Conservation (phyloP, 2,888 invertebrate genomes). For the Lasioglossum marginatum region DNA sequence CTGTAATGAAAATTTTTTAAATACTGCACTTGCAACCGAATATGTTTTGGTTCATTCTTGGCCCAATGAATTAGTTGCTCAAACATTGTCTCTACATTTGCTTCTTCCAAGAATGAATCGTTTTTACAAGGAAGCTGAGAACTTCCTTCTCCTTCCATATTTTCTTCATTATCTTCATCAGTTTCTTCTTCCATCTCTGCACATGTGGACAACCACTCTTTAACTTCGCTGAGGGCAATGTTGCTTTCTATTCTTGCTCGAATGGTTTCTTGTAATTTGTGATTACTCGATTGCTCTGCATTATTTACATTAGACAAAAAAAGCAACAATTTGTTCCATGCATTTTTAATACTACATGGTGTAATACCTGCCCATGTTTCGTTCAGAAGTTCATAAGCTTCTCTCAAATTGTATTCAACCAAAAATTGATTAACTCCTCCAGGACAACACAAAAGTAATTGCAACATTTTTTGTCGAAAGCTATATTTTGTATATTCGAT, state of each 20-base stretch:
- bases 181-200: background rate
- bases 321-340: background rate
- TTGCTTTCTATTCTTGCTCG: background rate
- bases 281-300: background rate
- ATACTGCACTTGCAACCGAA: background rate
- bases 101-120: background rate
- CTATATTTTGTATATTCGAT: background rate
- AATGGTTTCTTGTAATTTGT: conserved; percentile 1
- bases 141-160: background rate
- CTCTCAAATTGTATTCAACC: background rate
- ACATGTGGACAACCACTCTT: background rate
- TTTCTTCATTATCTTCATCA: background rate
- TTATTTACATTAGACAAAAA: background rate
- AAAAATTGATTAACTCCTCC: background rate
- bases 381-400: background rate
- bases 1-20: background rate
- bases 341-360: background rate
- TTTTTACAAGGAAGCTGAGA: background rate
- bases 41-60: conserved; percentile 4
- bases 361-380: conserved; percentile 4
- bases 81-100: background rate
- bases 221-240: background rate
- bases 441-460: background rate
- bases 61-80: background rate
- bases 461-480: background rate